Evolutionary conservation across 2,113 vertebrate genomes (phyloP).

Genomic region (Excalfactoria chinensis): DNA sequence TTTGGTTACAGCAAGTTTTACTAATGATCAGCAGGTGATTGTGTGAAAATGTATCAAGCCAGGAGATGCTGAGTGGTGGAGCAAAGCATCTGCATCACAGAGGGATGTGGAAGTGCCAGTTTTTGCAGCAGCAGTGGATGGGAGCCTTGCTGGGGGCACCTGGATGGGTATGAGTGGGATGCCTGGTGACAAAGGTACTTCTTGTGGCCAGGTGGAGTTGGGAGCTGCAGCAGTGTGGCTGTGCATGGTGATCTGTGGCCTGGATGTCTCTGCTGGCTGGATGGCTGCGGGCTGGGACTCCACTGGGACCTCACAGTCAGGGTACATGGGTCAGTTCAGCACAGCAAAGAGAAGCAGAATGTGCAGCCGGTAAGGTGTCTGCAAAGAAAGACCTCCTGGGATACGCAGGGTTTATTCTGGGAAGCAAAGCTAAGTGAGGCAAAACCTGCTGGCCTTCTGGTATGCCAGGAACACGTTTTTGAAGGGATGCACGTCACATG

Average conservation of each 20-base stretch:
- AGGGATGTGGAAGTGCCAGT: neutral
- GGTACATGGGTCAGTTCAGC: accelerated
- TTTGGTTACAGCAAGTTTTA: neutral
- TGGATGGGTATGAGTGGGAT: neutral
- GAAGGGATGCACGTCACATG: neutral
- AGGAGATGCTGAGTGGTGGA: neutral
- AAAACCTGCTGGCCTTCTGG: neutral
- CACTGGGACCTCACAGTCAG: accelerated
- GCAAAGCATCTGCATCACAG: neutral
- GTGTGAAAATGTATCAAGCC: neutral
- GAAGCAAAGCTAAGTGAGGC: neutral
- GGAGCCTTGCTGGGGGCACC: neutral
- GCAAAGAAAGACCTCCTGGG: neutral
- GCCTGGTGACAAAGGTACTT: neutral
- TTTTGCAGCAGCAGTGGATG: neutral
- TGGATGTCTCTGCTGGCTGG: neutral
- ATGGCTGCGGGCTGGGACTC: neutral
- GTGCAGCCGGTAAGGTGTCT: neutral
- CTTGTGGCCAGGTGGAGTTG: accelerated
- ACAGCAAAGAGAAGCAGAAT: neutral
- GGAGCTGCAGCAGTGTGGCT: accelerated
- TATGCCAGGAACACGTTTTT: neutral
- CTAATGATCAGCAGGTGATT: accelerated
- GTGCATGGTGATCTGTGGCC: accelerated
- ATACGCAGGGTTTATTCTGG: neutral